Evolutionary conservation across 1,140 invertebrate species (phyloP), one percentile per base, ranked within the genome.

Genomic region (Drosophila ficusphila): DNA sequence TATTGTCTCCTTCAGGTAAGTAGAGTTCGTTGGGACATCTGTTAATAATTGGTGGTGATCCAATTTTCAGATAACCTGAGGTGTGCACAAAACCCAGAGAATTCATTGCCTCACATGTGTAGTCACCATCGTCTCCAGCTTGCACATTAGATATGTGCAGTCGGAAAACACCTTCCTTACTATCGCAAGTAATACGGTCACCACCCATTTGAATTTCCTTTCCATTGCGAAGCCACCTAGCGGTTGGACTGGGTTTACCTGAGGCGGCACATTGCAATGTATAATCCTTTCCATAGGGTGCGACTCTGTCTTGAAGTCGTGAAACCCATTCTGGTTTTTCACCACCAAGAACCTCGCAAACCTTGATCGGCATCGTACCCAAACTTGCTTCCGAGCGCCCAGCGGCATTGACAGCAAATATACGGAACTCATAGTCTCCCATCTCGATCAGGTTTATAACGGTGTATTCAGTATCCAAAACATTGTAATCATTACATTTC

Each of bases 351-450:
- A 97, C 95, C 91, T 97, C 97, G 82, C 96, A 97, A 1, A 98
- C 95, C 79, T 96, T 97, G 19, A 98, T 96, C 2, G 97, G 97
- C 61, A 94, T 93, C 0, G 97, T 98, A 6, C 95, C 94, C 54
- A 94, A 93, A 31, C 97, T 98, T 9, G 98, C 97, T 52, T 99
- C 97, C 27, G 98, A 98, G 1, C 98, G 25, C 42, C 99, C 99
- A 29, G 98, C 98, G 12, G 97, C 97, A 92, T 99, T 99, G 0
- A 97, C 95, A 41, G 98, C 98, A 36, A 96, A 96, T 1, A 99
- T 96, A 72, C 98, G 95, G 92, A 99, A 99, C 92, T 99, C 98
- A 90, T 99, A 99, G 79, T 98, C 96, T 77, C 99, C 98, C 78
- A 97, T 97, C 91, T 99, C 97, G 62, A 96, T 95, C 3, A 99